Base-by-base conservation (phyloP, 1,140 invertebrate genomes). In the Drosophila ercepeae region DNA sequence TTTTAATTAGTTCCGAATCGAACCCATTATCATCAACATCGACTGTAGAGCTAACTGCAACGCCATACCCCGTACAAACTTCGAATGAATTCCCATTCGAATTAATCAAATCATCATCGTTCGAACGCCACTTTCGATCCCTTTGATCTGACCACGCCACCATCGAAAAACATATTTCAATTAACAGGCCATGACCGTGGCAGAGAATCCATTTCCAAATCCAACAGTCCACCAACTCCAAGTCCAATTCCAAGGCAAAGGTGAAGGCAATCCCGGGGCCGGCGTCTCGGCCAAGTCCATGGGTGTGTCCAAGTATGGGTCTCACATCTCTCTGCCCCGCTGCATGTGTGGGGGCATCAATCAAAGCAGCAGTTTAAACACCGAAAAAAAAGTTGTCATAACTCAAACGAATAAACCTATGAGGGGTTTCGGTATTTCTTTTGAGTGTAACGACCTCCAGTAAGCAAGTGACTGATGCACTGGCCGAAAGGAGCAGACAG, bases 61-160 rank as follows among this genome's bases (percentile, higher is more conserved):
- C 55, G 41, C 27, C 39, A 45, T 45, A 16, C 63, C 71, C 48
- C 68, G 45, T 57, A 0, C 13, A n/a, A n/a, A n/a, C n/a, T n/a
- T 39, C 39, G 4, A 4, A n/a, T 4, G 11, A 19, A 51, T 50
- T 36, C 63, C 71, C 48, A 68, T 51, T 60, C 82, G 58, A 89
- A 86, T 86, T 88, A 88, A 86, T 88, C 82, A 86, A 86, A 82
- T 86, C 82, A 86, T 84, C 82, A 88, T 76, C 60, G 65, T 57
- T 46, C 67, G 57, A 76, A 65, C 70, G 53, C 61, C 73, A 67
- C 63, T 50, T 58, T 34, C 54, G 45, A 64, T 52, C 81, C 59
- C 79, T 86, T 86, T 86, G 82, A 86, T 82, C 81, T 70, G 63
- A 63, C 18, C 58, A 23, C 27, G 57, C 18, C 39, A 68, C 55